Evolutionary conservation across 2,113 vertebrate genomes (phyloP).

Genomic region (Drymodes brunneopygia): DNA sequence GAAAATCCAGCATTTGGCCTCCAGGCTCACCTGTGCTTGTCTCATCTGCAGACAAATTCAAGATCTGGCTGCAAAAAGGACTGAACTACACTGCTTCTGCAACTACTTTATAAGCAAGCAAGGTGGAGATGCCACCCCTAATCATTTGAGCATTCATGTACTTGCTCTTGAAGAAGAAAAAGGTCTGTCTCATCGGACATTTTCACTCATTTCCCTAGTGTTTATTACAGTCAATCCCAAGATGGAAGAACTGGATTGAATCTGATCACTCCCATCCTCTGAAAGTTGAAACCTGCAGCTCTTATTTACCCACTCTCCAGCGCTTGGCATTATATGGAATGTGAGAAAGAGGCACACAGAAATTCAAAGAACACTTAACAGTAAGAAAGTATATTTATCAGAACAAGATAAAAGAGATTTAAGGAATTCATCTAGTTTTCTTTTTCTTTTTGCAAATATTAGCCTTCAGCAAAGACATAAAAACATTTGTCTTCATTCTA

Average conservation of each 20-base stretch:
- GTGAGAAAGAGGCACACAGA: not conserved
- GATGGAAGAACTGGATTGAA: not conserved
- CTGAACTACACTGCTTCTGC: not conserved
- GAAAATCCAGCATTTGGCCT: not conserved
- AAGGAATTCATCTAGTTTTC: not conserved
- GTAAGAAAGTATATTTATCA: not conserved
- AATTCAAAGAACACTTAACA: not conserved
- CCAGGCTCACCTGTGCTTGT: not conserved
- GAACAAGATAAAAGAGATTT: not conserved
- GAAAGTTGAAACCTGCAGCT: not conserved
- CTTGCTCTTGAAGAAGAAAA: not conserved
- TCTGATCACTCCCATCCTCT: not conserved
- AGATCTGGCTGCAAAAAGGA: not conserved
- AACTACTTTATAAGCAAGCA: not conserved
- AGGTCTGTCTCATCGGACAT: not conserved
- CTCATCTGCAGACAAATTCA: not conserved
- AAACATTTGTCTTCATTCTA: conserved; percentile 18
- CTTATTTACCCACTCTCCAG: not conserved
- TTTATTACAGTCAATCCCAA: not conserved
- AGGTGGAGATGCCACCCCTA: not conserved
- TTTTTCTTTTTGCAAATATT: conserved; percentile 20
- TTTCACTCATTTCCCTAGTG: not conserved
- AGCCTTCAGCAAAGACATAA: conserved; percentile 31
- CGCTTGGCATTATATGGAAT: not conserved
- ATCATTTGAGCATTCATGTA: not conserved